These are phyloP conservation scores for Drosophila multiciliata DNA, from an alignment of 2,888 invertebrate species.

Conservation along the genomic window DNA sequence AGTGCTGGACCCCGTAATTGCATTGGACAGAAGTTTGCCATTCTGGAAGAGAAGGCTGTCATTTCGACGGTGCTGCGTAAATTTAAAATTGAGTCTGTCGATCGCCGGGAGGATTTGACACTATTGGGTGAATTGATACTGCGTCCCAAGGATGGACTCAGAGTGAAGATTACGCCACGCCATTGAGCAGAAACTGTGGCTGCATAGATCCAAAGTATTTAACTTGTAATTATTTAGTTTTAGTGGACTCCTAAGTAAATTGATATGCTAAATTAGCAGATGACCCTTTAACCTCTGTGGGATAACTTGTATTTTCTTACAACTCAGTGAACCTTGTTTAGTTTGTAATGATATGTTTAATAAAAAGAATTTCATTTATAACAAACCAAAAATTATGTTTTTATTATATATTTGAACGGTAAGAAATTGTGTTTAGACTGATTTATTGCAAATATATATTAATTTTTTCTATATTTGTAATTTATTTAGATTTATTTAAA, in stretches of 20 bases:
- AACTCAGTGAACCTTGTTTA: conserved; percentile 58
- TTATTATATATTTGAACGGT: neutral
- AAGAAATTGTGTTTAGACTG: neutral
- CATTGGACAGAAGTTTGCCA: conserved; percentile 87
- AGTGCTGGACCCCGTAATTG: conserved; percentile 89
- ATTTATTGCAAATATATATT: neutral
- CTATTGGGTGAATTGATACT: conserved; percentile 87
- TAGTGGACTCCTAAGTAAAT: conserved; percentile 21
- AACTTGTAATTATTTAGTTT: conserved; percentile 65
- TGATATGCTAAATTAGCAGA: conserved; percentile 60
- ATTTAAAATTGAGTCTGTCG: conserved; percentile 86
- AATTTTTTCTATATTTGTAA: neutral
- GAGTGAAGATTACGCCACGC: conserved; percentile 85
- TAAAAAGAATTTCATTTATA: neutral
- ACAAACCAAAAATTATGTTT: neutral
- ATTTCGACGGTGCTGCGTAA: conserved; percentile 87
- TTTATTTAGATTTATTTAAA: neutral
- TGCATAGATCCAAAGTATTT: conserved; percentile 68
- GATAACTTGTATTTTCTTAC: conserved; percentile 1
- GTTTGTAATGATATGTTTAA: conserved; percentile 6
- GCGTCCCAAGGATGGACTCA: conserved; percentile 87
- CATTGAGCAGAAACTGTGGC: conserved; percentile 38
- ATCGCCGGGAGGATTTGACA: conserved; percentile 86
- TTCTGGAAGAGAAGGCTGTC: conserved; percentile 87
- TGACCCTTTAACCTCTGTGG: conserved; percentile 45